Percentiles rank a stretch among this genome's conserved stretches.
Conservation (phyloP, 2,113 vertebrate species). For the Tylochromis polylepis region DNA sequence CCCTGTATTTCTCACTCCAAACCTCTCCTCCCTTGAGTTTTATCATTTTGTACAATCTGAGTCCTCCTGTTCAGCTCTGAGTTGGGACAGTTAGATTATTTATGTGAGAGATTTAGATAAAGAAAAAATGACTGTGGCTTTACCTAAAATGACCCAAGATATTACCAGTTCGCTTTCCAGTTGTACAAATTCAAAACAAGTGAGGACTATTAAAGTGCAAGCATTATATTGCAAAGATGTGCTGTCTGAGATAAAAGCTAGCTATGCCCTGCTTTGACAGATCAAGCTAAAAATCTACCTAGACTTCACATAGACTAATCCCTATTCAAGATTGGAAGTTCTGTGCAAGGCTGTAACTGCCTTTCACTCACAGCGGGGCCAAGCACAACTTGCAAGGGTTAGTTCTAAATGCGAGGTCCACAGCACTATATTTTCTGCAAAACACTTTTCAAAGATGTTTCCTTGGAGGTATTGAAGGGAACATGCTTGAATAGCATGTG, state of each 20-base stretch:
- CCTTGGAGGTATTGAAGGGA: conserved; percentile 19
- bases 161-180: conserved; percentile 37
- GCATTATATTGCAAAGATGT: not conserved
- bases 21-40: conserved; percentile 50
- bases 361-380: conserved; percentile 26
- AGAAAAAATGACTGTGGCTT: conserved; percentile 31
- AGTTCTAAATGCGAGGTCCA: conserved; percentile 37
- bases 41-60: conserved; percentile 61
- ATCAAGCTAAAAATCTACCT: conserved; percentile 5
- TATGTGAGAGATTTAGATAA: conserved; percentile 32
- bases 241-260: not conserved
- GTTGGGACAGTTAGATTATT: conserved; percentile 37
- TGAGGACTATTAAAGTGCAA: not conserved
- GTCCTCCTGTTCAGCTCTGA: conserved; percentile 24
- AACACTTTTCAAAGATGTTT: conserved; percentile 28
- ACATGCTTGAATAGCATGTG: conserved; percentile 20
- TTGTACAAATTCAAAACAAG: conserved; percentile 31
- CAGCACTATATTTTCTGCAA: conserved; percentile 17
- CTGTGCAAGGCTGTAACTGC: conserved; percentile 28
- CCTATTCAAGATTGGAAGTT: conserved; percentile 36
- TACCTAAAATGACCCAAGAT: conserved; percentile 29
- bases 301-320: conserved; percentile 23
- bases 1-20: conserved; percentile 41
- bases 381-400: conserved; percentile 13
- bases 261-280: conserved; percentile 19